Evolutionary conservation across 2,797 vertebrate genomes (phyloP).

Genomic region (Ciconia nigra): DNA sequence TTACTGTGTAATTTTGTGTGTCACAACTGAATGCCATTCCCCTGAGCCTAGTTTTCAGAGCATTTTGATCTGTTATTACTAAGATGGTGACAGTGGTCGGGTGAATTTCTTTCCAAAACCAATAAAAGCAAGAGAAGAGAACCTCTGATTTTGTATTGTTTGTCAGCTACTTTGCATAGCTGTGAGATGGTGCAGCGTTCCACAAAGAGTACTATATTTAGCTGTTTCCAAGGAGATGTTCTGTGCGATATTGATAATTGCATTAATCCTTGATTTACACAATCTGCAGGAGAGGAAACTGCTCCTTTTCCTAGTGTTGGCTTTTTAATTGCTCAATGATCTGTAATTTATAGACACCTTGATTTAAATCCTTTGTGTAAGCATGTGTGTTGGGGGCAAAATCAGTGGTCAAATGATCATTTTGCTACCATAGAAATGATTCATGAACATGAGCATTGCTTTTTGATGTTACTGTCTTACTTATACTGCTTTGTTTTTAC

Average conservation of each 20-base stretch:
- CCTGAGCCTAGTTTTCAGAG: background rate
- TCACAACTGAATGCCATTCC: background rate
- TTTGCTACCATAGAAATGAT: background rate
- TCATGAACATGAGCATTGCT: background rate
- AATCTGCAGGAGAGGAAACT: conserved; percentile 48
- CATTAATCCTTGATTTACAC: conserved; percentile 71
- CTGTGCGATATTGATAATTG: conserved; percentile 72
- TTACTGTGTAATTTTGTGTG: background rate
- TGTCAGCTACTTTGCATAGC: conserved; percentile 55
- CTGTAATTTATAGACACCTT: conserved; percentile 2
- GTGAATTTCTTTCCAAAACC: background rate
- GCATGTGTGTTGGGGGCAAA: background rate
- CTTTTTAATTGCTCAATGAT: conserved; percentile 22
- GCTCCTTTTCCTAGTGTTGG: conserved; percentile 47
- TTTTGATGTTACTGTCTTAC: background rate
- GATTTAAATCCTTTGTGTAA: background rate
- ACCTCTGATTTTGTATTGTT: conserved; percentile 30
- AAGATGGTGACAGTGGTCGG: background rate
- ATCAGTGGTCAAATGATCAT: background rate
- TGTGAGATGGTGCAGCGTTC: conserved; percentile 50
- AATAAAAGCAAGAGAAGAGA: background rate
- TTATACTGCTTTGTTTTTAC: background rate
- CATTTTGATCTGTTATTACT: background rate
- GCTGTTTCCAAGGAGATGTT: conserved; percentile 75
- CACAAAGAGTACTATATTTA: conserved; percentile 67